phyloP scores from a whole-genome alignment of 2,888 invertebrate species.

The Synergus japonicus region DNA sequence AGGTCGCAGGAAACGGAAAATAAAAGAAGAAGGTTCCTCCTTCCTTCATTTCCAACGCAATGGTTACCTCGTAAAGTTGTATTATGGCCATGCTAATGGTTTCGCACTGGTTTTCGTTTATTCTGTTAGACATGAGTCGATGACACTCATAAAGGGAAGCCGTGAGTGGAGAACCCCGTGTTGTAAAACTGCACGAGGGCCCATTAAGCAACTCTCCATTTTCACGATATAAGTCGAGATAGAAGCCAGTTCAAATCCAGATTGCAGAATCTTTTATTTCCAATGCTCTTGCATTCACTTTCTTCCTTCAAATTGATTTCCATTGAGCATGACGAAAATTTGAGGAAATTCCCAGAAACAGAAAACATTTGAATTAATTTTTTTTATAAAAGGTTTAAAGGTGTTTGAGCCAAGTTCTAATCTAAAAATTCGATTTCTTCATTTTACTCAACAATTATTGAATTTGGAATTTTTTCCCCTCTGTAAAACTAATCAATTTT shows the following conservation, averaged over 20 bases:
- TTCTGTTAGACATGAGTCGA: constrained; percentile 20
- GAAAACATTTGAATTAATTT: not conserved
- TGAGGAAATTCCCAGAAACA: not conserved
- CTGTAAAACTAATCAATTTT: no score
- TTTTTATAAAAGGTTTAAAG: no score
- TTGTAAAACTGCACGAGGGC: constrained; percentile 50
- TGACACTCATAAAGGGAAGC: constrained; percentile 48
- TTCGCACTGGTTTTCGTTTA: constrained; percentile 48
- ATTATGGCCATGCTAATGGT: constrained; percentile 56
- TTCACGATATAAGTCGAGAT: constrained; percentile 45
- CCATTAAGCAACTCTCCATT: constrained; percentile 48
- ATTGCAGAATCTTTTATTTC: not conserved
- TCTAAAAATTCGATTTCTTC: no score
- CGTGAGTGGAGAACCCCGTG: constrained; percentile 44
- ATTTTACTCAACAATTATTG: no score
- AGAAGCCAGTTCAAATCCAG: not conserved
- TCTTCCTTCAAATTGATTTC: not conserved
- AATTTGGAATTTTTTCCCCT: no score
- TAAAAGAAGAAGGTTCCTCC: constrained; percentile 20
- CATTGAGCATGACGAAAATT: not conserved
- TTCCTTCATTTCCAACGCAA: constrained; percentile 44
- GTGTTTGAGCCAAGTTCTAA: no score
- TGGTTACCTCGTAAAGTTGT: constrained; percentile 53
- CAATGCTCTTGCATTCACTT: not conserved
- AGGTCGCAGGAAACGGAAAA: constrained; percentile 3